These are phyloP conservation scores for Brevipalpus yothersi DNA, from an alignment of 1,140 invertebrate species.

Conservation along the genomic window DNA sequence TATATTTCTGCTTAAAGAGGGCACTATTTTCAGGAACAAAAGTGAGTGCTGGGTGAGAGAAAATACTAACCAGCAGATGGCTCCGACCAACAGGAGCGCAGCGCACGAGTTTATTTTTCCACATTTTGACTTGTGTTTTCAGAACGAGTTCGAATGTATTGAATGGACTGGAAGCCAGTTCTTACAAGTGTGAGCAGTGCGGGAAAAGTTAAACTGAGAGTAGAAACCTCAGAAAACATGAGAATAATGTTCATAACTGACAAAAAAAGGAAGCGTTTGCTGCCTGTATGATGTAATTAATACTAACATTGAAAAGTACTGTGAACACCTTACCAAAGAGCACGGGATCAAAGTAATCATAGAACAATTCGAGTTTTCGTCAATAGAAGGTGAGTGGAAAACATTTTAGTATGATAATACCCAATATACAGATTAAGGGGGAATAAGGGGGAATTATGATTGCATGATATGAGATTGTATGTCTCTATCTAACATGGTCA, in stretches of 20 bases:
- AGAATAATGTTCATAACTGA: background rate
- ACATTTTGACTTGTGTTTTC: no score
- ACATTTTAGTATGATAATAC: background rate
- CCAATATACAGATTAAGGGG: background rate
- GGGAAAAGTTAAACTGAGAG: background rate
- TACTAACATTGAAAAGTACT: background rate
- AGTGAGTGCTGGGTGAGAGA: no score
- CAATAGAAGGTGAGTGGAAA: background rate
- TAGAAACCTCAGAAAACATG: background rate
- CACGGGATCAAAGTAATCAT: background rate
- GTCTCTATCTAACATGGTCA: no score
- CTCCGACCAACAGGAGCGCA: no score
- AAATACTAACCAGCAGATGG: no score
- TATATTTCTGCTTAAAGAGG: no score
- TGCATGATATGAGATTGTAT: no score
- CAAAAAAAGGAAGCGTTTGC: background rate
- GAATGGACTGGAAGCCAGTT: background rate
- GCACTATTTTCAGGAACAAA: no score
- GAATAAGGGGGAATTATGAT: background rate
- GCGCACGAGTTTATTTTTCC: no score
- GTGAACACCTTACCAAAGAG: background rate
- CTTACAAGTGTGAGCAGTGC: background rate
- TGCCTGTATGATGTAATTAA: background rate
- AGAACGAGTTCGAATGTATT: no score
- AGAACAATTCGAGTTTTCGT: background rate